Base-by-base conservation (phyloP, 2,888 invertebrate species). In the Crocallis elinguaria region DNA sequence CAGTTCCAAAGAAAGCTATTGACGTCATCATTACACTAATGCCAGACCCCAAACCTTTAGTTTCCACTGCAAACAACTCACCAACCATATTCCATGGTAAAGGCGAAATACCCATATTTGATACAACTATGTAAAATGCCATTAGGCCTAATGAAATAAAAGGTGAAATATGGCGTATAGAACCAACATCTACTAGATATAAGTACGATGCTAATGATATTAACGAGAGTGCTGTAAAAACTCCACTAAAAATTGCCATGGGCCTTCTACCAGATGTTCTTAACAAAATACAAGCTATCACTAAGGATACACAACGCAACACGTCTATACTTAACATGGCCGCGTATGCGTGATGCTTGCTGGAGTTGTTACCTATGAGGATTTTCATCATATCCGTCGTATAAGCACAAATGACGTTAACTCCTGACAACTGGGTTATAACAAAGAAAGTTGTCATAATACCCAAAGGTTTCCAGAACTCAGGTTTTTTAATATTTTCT, bases 61-160 rank as follows among this genome's bases (percentile, higher is more conserved):
- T 92, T 61, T 92, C 92, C 6, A 93, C 92, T 1, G 95, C 93
- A 70, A 95, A 95, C 4, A 96, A 81, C 80, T 96, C 96, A 0
- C 95, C 95, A 21, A 94, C 94, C 93, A 96, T 93, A 52, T 95
- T 94, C 94, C 95, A 96, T 0, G 95, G 95, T 41, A 96, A 71
- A 0, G 95, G 94, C 9, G 93, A 86, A 43, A 94, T 83, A 4
- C 95, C 95, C 44, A 94, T 79, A 50, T 93, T 91, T 3, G 94
- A 92, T 42, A 93, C 93, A 6, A 92, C 82, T 23, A 94, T 93
- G 63, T 94, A 94, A 11, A 87, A 72, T 60, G 94, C 80, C 74
- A 94, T 82, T 67, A 93, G 76, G 62, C 93, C 76, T 79, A 94
- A 70, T 0, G 93, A 87, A 63, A 87, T 73, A 30, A 82, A 70